These are phyloP conservation scores for Nasua narica DNA, from an alignment of 2,797 vertebrate genomes.

Conservation along the genomic window DNA sequence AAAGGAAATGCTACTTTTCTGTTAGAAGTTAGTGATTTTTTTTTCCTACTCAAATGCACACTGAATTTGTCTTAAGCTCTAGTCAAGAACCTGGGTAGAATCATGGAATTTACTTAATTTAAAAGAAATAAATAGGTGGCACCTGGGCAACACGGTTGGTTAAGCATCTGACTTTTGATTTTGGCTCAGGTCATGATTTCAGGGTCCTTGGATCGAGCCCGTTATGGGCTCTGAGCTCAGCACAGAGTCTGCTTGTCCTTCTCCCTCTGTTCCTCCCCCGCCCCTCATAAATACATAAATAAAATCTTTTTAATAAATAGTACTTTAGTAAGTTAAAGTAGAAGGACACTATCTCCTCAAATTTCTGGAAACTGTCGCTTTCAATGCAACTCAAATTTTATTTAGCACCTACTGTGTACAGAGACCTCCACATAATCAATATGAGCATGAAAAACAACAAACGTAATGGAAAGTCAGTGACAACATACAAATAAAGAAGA, in stretches of 20 bases:
- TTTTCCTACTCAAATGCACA: not conserved
- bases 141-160: not conserved
- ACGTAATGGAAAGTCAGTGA: slow-evolving; percentile 9
- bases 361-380: not conserved
- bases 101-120: not conserved
- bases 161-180: not conserved
- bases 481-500: slow-evolving; percentile 4
- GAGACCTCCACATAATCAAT: not conserved
- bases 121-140: not conserved
- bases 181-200: not conserved
- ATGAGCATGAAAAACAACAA: not conserved
- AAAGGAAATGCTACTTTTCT: not conserved
- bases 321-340: not conserved
- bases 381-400: not conserved
- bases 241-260: not conserved
- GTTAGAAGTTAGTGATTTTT: not conserved
- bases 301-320: not conserved
- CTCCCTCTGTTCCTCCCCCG: not conserved
- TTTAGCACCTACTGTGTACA: not conserved
- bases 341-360: not conserved
- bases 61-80: not conserved
- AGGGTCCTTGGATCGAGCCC: not conserved
- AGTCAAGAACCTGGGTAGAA: not conserved
- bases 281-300: not conserved
- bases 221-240: not conserved